Percentiles rank a stretch among this genome's conserved stretches.
phyloP scores from a whole-genome alignment of 2,797 vertebrate species.

The Yasuhikotakia modesta region DNA sequence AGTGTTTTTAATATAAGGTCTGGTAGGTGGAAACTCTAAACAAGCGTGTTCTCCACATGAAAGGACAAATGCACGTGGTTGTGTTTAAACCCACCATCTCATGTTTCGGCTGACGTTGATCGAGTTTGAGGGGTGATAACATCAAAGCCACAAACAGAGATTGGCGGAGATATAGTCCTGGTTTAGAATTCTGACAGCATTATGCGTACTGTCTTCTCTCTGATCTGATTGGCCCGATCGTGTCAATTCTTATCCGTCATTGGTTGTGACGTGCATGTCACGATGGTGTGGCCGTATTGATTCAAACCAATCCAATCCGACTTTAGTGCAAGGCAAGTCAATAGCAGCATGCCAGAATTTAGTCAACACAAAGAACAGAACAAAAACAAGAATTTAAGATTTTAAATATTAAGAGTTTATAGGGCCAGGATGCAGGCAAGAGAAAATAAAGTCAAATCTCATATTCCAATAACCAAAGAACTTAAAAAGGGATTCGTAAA shows the following conservation, averaged over 20 bases:
- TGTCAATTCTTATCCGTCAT: slow-evolving; percentile 49
- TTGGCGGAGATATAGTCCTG: slow-evolving; percentile 5
- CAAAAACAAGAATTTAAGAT: slow-evolving; percentile 49
- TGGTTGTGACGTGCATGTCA: slow-evolving; percentile 59
- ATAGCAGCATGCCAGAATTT: slow-evolving; percentile 61
- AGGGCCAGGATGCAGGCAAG: slow-evolving; percentile 37
- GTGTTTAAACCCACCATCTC: slow-evolving; percentile 17
- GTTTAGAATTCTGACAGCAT: slow-evolving; percentile 54
- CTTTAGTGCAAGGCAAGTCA: slow-evolving; percentile 59
- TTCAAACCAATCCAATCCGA: slow-evolving; percentile 54
- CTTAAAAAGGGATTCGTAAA: slow-evolving; percentile 9
- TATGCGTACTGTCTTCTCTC: slow-evolving; percentile 43
- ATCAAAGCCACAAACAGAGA: slow-evolving; percentile 25
- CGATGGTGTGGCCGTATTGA: slow-evolving; percentile 58
- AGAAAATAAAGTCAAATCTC: background rate
- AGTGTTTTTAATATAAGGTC: slow-evolving; percentile 63
- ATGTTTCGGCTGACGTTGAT: background rate
- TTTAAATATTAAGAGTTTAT: background rate
- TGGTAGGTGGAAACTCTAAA: slow-evolving; percentile 49
- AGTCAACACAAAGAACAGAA: slow-evolving; percentile 65
- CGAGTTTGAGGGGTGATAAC: background rate
- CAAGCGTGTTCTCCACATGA: slow-evolving; percentile 64
- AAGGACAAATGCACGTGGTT: slow-evolving; percentile 77
- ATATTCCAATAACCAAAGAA: slow-evolving; percentile 9
- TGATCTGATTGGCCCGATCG: slow-evolving; percentile 43